These are phyloP conservation scores for Ennomos erosarius DNA, from an alignment of 2,888 invertebrate genomes.

Conservation along the genomic window DNA sequence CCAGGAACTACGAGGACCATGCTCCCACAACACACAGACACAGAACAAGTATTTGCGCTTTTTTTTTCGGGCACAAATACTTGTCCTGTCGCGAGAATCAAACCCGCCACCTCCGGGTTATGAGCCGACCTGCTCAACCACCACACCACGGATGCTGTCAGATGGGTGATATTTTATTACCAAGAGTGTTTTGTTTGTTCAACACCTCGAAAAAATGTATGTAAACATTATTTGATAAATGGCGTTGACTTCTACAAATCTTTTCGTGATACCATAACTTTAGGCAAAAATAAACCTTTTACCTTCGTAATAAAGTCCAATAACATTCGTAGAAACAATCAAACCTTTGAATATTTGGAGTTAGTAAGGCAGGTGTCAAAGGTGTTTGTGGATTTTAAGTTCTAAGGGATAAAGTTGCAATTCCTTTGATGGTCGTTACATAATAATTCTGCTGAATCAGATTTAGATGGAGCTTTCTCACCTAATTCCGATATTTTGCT, in stretches of 20 bases:
- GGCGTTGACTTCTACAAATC: constrained; percentile 27
- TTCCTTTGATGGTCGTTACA: constrained; percentile 5
- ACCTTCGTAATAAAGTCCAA: not conserved
- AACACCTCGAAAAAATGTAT: constrained; percentile 10
- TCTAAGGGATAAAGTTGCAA: constrained; percentile 1
- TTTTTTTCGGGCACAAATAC: too few species aligned
- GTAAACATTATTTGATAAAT: constrained; percentile 27
- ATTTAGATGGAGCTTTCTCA: constrained; percentile 9
- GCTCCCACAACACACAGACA: too few species aligned
- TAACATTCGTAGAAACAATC: not conserved
- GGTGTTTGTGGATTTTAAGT: not conserved
- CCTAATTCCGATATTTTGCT: constrained; percentile 8
- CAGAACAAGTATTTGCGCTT: too few species aligned
- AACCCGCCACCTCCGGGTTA: too few species aligned
- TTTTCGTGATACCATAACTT: constrained; percentile 18
- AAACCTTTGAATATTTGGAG: constrained; percentile 6
- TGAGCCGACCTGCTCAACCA: too few species aligned
- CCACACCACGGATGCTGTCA: too few species aligned
- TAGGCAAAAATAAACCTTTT: constrained; percentile 9
- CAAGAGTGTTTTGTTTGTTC: too few species aligned
- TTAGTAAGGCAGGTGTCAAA: constrained; percentile 1
- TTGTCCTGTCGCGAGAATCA: too few species aligned
- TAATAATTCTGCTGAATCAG: constrained; percentile 15
- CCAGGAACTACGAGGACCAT: too few species aligned
- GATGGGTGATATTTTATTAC: too few species aligned